Base-by-base conservation (phyloP, 2,797 vertebrate genomes). In the Leuciscus waleckii region DNA sequence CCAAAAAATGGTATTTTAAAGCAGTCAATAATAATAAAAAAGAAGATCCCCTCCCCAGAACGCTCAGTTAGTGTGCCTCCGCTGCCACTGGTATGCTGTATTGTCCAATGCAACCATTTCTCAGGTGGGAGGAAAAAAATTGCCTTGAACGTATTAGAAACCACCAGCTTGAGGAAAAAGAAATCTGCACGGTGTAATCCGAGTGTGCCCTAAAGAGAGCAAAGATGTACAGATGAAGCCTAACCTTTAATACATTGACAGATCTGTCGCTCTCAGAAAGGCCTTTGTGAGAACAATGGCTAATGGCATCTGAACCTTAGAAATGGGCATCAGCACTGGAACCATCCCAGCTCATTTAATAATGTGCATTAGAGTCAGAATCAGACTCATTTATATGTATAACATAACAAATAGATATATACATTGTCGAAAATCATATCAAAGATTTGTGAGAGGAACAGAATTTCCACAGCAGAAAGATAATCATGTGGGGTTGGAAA, bases 101-200 rank as follows among this genome's bases (percentile, higher is more conserved):
- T 70, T 80, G 43, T 41, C 16, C 39, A 26, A 19, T 19, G 61
- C 46, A 54, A 51, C 32, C 21, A 11, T 4, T 51, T 71, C 54
- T 26, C 67, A 49, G 7, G 17, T 63, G 14, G 41, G 32, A 37
- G 21, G 63, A 10, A 67, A 71, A 76, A 63, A 74, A 80, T 3
- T 23, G 39, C 39, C 78, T 80, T 81, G 17, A 68, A 85, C n/a
- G 17, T 32, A 51, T 74, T 74, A 32, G 14, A 81, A 74, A 76
- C 32, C 21, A 35, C 35, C 35, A 35, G 58, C 61, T 67, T 81
- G 79, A 56, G 49, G n/a, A 41, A 32, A 43, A 10, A 75, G 69
- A 81, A 56, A 9, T 35, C 37, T 6, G 8, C 10, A 37, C 16
- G 9, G 51, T 68, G 19, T 78, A 78, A 76, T 37, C 49, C 56